phyloP scores from a whole-genome alignment of 2,888 invertebrate species.

The Plebejus anna region DNA sequence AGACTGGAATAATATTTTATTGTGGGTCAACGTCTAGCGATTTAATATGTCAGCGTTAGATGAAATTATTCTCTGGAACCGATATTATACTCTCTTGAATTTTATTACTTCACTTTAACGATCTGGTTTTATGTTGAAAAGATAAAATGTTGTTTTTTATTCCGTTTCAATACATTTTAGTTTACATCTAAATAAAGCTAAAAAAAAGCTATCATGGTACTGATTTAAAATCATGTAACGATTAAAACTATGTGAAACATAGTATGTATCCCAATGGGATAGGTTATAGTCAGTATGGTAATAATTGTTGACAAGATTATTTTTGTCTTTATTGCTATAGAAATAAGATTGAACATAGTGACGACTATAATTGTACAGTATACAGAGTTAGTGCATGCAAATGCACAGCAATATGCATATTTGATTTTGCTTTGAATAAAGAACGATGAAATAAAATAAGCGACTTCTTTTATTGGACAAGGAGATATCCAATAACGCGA shows the following conservation, averaged over 20 bases:
- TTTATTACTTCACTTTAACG: slow-evolving; percentile 8
- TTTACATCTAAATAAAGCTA: no score
- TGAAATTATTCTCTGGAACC: slow-evolving; percentile 1
- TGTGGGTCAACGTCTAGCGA: slow-evolving; percentile 1
- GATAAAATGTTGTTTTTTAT: neutral
- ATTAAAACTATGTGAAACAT: no score
- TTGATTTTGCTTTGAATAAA: neutral
- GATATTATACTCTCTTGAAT: slow-evolving; percentile 9
- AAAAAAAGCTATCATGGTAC: no score
- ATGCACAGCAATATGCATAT: neutral
- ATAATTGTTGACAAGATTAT: no score
- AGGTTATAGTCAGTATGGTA: no score
- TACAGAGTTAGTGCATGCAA: neutral
- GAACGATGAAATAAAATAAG: neutral
- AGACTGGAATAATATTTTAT: neutral
- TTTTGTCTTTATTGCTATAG: no score
- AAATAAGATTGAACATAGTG: neutral
- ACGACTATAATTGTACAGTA: neutral
- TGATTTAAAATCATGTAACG: no score
- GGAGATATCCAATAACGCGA: slow-evolving; percentile 10
- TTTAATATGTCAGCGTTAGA: slow-evolving; percentile 10
- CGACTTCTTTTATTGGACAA: neutral
- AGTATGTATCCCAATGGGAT: no score
- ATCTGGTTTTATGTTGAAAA: neutral
- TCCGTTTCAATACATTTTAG: neutral